phyloP scores from a whole-genome alignment of 1,140 invertebrate genomes.

The Penaeus vannamei region DNA sequence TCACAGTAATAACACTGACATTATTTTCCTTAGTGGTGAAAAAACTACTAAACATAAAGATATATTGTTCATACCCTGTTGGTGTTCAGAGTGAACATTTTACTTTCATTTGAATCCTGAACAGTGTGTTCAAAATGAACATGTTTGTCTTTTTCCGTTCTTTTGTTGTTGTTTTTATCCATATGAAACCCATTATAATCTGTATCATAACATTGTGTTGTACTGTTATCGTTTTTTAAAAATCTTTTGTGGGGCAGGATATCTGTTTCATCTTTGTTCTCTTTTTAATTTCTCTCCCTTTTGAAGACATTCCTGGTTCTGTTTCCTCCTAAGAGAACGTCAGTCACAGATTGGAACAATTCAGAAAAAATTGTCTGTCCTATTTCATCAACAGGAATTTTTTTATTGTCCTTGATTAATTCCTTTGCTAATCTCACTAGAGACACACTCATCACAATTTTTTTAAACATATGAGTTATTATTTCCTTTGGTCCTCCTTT shows the following conservation, averaged over 20 bases:
- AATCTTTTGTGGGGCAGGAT: too few relatives aligned
- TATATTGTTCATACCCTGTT: conserved; percentile 25
- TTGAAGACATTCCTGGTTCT: neutral
- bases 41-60: conserved; percentile 17
- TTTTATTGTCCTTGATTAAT: too few relatives aligned
- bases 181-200: neutral
- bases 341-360: too few relatives aligned
- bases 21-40: neutral
- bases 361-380: too few relatives aligned
- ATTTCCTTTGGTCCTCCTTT: too few relatives aligned
- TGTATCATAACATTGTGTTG: neutral
- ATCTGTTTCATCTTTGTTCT: neutral
- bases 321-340: too few relatives aligned
- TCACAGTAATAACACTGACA: conserved; percentile 4
- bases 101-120: neutral
- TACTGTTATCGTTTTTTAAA: neutral
- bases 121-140: too few relatives aligned
- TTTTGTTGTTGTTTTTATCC: neutral
- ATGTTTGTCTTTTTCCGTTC: too few relatives aligned
- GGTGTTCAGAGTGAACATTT: neutral
- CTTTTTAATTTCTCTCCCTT: neutral
- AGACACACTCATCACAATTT: too few relatives aligned
- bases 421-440: too few relatives aligned
- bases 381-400: too few relatives aligned
- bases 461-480: too few relatives aligned